phyloP scores from a whole-genome alignment of 2,113 vertebrate species.

The Vulpes vulpes region DNA sequence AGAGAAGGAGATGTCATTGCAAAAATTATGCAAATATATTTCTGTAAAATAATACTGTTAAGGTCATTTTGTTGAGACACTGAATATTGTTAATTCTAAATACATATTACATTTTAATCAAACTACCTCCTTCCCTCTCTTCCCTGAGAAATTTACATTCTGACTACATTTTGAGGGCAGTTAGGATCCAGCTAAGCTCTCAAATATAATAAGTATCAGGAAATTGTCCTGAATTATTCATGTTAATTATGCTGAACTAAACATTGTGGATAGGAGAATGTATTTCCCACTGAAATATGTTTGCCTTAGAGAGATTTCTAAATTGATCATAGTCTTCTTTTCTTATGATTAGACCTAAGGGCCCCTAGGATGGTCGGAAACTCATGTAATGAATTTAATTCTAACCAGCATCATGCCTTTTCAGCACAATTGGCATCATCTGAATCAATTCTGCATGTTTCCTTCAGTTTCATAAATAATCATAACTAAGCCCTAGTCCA shows the following conservation, averaged over 20 bases:
- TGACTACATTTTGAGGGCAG: slow-evolving; percentile 83
- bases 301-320: slow-evolving; percentile 83
- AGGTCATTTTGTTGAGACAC: slow-evolving; percentile 83
- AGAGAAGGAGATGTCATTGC: slow-evolving; percentile 44
- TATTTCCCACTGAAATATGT: slow-evolving; percentile 83
- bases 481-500: background rate
- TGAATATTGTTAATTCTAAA: slow-evolving; percentile 84
- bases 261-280: slow-evolving; percentile 83
- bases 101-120: slow-evolving; percentile 87
- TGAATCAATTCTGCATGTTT: slow-evolving; percentile 47
- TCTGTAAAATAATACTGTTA: slow-evolving; percentile 67
- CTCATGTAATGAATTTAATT: background rate
- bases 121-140: slow-evolving; percentile 77
- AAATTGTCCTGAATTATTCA: slow-evolving; percentile 90
- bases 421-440: slow-evolving; percentile 59
- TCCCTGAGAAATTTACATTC: slow-evolving; percentile 85
- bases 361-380: slow-evolving; percentile 45
- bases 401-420: slow-evolving; percentile 6
- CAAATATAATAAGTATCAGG: slow-evolving; percentile 88
- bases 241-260: slow-evolving; percentile 89
- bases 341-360: slow-evolving; percentile 76
- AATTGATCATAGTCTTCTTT: slow-evolving; percentile 74
- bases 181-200: slow-evolving; percentile 87
- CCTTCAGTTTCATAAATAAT: slow-evolving; percentile 57
- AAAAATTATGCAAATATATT: slow-evolving; percentile 80